Evolutionary conservation across 2,113 vertebrate genomes (phyloP).

Genomic region (Engystomops pustulosus): DNA sequence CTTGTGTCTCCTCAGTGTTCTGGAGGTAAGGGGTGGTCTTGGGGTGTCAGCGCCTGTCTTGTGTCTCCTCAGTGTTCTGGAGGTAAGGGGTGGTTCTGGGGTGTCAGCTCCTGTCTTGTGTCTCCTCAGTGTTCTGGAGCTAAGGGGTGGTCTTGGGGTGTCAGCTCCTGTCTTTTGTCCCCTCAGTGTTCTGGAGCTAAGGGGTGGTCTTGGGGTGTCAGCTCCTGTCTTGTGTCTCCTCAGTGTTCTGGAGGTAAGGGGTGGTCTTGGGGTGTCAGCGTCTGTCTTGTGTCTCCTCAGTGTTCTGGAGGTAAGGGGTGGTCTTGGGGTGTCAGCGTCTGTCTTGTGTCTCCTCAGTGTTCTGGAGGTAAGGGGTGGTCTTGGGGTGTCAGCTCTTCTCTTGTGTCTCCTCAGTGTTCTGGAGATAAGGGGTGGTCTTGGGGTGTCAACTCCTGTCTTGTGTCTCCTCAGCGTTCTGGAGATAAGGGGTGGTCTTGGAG

Average conservation of each 20-base stretch:
- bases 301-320: slow-evolving; percentile 84
- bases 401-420: slow-evolving; percentile 73
- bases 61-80: slow-evolving; percentile 74
- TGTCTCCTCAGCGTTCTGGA: slow-evolving; percentile 74
- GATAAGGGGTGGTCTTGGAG: slow-evolving; percentile 78
- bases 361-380: slow-evolving; percentile 83
- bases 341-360: slow-evolving; percentile 67
- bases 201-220: slow-evolving; percentile 63
- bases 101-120: neutral
- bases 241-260: slow-evolving; percentile 85
- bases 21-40: slow-evolving; percentile 80
- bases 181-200: slow-evolving; percentile 83
- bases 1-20: slow-evolving; percentile 71
- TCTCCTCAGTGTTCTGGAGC: slow-evolving; percentile 78
- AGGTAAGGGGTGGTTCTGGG: slow-evolving; percentile 78
- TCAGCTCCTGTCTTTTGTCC: neutral
- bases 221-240: slow-evolving; percentile 54
- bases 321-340: neutral
- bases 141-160: slow-evolving; percentile 72
- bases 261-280: neutral
- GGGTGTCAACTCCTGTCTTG: neutral
- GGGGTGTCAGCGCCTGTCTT: neutral
- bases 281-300: slow-evolving; percentile 65
- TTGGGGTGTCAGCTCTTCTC: neutral
- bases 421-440: slow-evolving; percentile 79